Evolutionary conservation across 2,113 vertebrate species (phyloP), one percentile per base, ranked within the genome.

Genomic region (Limnothrissa miodon): DNA sequence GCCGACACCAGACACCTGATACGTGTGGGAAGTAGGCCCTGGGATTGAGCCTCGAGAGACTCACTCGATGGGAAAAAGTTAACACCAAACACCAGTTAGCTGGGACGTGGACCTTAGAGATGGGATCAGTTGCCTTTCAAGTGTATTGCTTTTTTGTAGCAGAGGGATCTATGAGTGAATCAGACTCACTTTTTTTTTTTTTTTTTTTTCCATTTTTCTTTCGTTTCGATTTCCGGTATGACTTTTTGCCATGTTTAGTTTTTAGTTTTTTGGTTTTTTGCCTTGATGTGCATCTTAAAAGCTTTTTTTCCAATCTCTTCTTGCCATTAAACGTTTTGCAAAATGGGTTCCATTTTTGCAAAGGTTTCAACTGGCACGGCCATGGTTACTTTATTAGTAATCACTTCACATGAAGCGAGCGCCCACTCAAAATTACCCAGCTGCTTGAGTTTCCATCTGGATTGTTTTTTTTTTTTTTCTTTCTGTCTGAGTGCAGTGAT

Each of bases 301-400:
- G 21, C 5, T 25, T 66, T 33, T 66, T 1, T 29, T 66, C 13
- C 29, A 33, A 33, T 74, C 25, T 15, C 13, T 36, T 62, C 29
- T 74, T 74, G n/a, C 1, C 29, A 56, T 56, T 23, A 23, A 62
- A 11, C 59, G 25, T 25, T 10, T 66, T 66, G 59, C 53, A 19
- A 56, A 23, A 19, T 56, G 17, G 23, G 10, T 25, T 25, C 10
- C n/a, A 29, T 36, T 74, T 74, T 39, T 74, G 66, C 25, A 33
- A 74, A 17, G 11, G 29, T 74, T 74, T 66, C 25, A 17, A 36
- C 11, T 70, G 45, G 79, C 45, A 53, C 83, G 19, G 23, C 7
- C 46, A 25, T 48, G 74, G 85, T 86, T 74, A 70, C 36, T 45
- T 80, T 83, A 86, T 86, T 56, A 83, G 85, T 83, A 81, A 83